These are phyloP conservation scores for Trichogramma pretiosum DNA, from an alignment of 1,140 invertebrate genomes.

Conservation along the genomic window DNA sequence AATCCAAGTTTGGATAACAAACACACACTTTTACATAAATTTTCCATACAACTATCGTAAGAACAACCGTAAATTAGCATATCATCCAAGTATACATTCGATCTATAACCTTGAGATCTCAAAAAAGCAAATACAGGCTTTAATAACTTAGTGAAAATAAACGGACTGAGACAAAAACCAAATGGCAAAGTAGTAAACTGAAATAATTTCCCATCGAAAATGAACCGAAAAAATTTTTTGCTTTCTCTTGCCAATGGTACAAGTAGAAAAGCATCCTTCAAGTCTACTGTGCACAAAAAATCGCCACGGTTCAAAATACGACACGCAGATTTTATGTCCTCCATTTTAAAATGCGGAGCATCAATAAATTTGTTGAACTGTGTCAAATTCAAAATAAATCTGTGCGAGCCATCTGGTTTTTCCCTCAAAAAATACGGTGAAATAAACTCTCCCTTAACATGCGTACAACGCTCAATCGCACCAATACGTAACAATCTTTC, in stretches of 20 bases:
- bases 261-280: constrained; percentile 16
- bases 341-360: constrained; percentile 6
- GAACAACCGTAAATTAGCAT: constrained; percentile 7
- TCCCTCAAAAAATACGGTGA: constrained; percentile 6
- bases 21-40: constrained; percentile 1
- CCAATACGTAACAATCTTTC: constrained; percentile 1
- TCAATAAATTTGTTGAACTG: not conserved
- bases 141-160: constrained; percentile 22
- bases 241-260: constrained; percentile 12
- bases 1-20: constrained; percentile 20
- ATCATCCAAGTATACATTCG: constrained; percentile 12
- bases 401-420: not conserved
- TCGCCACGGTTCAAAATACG: not conserved
- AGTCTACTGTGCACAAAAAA: not conserved
- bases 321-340: not conserved
- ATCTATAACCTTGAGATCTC: constrained; percentile 7
- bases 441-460: not conserved
- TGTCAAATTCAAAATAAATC: constrained; percentile 8
- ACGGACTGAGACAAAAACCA: constrained; percentile 15
- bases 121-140: constrained; percentile 16
- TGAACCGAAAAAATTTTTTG: constrained; percentile 22
- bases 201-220: constrained; percentile 9
- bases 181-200: constrained; percentile 20
- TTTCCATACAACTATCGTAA: not conserved
- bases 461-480: not conserved